A percentile compares a stretch with the other conserved stretches of the same genome.
Conservation (phyloP, 1,140 invertebrate genomes). For the Drosophila jambulina region DNA sequence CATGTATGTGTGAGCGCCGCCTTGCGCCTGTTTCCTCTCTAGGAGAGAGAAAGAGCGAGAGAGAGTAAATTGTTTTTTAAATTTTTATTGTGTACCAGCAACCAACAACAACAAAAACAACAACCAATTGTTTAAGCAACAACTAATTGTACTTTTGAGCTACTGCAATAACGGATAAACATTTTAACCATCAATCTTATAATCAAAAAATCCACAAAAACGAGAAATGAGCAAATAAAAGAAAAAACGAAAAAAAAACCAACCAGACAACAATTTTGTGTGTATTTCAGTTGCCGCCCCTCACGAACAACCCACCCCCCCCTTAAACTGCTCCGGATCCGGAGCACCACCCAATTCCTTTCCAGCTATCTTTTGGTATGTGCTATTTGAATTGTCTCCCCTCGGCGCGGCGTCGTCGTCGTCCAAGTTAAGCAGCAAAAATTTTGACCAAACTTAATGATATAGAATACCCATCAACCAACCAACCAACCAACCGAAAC, state of each 20-base stretch:
- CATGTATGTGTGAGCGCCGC: constrained; percentile 81
- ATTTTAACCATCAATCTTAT: constrained; percentile 71
- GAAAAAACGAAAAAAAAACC: constrained; percentile 70
- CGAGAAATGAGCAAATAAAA: constrained; percentile 82
- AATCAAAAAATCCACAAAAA: constrained; percentile 82
- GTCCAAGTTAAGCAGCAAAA: constrained; percentile 33
- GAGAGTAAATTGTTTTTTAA: constrained; percentile 65
- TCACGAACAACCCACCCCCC: not conserved
- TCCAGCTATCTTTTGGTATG: constrained; percentile 68
- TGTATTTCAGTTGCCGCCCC: constrained; percentile 66
- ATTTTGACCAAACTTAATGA: constrained; percentile 68
- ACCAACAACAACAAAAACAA: constrained; percentile 40
- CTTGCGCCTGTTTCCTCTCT: constrained; percentile 58
- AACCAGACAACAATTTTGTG: constrained; percentile 67
- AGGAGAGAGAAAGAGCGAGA: constrained; percentile 23
- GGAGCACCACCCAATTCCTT: constrained; percentile 46
- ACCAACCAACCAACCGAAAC: constrained; percentile 21
- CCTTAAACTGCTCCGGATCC: constrained; percentile 5
- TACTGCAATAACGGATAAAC: constrained; percentile 61
- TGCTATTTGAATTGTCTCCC: constrained; percentile 80
- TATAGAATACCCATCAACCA: constrained; percentile 13
- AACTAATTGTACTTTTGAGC: constrained; percentile 66
- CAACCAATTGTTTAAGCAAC: constrained; percentile 46
- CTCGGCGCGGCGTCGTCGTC: constrained; percentile 54
- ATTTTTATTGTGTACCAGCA: constrained; percentile 71